Percentiles rank a stretch among this genome's conserved stretches.
phyloP scores from a whole-genome alignment of 2,113 vertebrate species.

The Isichthys henryi region DNA sequence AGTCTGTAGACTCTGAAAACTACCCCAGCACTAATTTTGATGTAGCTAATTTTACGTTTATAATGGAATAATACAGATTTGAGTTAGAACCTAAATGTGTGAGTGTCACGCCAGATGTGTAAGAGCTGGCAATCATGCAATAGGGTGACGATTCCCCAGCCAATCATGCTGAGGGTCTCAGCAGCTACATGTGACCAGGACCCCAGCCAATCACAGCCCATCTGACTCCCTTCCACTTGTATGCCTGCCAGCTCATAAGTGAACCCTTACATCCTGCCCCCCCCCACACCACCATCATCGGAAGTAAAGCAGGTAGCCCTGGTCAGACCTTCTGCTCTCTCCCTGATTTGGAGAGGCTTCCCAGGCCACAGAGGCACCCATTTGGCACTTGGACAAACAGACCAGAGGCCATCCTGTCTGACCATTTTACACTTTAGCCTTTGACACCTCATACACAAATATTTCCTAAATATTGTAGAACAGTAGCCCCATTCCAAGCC shows the following conservation, averaged over 20 bases:
- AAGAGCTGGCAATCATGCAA: neutral
- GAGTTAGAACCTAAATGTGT: neutral
- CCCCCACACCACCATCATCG: neutral
- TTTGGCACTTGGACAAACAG: neutral
- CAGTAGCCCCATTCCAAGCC: neutral
- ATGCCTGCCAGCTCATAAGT: neutral
- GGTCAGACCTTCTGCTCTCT: neutral
- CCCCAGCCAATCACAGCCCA: neutral
- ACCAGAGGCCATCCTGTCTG: neutral
- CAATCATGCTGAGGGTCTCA: neutral
- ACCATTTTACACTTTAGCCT: neutral
- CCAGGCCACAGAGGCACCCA: neutral
- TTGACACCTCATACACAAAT: neutral
- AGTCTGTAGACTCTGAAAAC: neutral
- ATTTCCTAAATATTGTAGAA: neutral
- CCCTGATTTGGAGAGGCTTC: neutral
- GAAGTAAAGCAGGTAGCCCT: neutral
- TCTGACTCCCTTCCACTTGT: neutral
- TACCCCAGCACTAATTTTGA: too few species aligned
- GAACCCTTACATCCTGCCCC: neutral
- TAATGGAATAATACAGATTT: neutral
- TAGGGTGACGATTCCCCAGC: neutral
- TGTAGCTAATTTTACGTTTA: neutral
- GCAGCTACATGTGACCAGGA: neutral
- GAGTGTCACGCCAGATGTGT: neutral